phyloP scores from a whole-genome alignment of 2,797 vertebrate genomes.

The Acomys russatus region DNA sequence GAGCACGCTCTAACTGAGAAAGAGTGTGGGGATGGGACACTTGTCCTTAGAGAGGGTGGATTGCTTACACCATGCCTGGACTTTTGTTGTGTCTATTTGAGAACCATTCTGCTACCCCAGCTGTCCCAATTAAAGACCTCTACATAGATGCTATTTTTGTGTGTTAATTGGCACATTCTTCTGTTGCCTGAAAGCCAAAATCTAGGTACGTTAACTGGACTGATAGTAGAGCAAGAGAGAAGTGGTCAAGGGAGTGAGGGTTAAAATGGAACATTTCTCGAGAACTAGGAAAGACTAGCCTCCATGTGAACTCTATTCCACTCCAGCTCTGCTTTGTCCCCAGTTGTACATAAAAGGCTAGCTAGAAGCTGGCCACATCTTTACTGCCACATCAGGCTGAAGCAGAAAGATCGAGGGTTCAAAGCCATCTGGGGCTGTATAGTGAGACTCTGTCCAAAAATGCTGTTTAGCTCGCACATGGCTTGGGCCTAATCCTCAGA shows the following conservation, averaged over 20 bases:
- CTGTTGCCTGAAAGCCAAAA: slow-evolving; percentile 32
- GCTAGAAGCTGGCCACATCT: not conserved
- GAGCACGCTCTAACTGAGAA: slow-evolving; percentile 64
- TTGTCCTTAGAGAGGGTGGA: slow-evolving; percentile 47
- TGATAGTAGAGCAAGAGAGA: slow-evolving; percentile 9
- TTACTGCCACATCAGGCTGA: not conserved
- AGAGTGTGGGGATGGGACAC: not conserved
- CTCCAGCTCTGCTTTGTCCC: not conserved
- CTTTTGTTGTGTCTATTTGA: slow-evolving; percentile 51
- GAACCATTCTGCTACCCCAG: not conserved
- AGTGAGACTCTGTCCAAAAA: not conserved
- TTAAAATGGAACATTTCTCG: not conserved
- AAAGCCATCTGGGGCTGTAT: not conserved
- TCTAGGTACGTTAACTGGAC: slow-evolving; percentile 6
- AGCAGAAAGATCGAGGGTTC: not conserved
- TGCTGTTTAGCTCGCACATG: not conserved
- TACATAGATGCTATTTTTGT: not conserved
- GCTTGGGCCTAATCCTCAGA: not conserved
- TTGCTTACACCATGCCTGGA: slow-evolving; percentile 69
- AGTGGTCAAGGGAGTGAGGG: not conserved
- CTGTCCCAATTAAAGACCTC: slow-evolving; percentile 28
- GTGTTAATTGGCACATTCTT: slow-evolving; percentile 15
- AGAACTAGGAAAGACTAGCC: not conserved
- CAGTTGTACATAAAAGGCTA: not conserved
- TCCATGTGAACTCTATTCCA: not conserved